phyloP scores from a whole-genome alignment of 2,888 invertebrate species.

The Seira ritae region DNA sequence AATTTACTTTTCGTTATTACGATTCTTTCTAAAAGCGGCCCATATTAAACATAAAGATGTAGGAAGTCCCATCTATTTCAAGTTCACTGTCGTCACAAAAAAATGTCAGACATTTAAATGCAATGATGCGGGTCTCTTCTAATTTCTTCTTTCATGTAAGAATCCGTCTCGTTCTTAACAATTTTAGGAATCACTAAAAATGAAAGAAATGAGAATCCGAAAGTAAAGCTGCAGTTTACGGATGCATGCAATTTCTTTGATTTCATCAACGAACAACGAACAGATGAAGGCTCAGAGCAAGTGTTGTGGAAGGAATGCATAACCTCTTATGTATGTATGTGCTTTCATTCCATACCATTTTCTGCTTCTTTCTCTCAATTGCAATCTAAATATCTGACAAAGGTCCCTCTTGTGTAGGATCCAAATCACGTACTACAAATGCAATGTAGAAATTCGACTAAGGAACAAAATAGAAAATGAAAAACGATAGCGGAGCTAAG shows the following conservation, averaged over 20 bases:
- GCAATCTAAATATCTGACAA: constrained; percentile 40
- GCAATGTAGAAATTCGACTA: no score
- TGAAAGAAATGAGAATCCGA: background rate
- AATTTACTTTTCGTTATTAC: no score
- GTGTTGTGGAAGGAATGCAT: constrained; percentile 54
- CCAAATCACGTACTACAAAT: constrained; percentile 31
- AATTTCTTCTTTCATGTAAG: constrained; percentile 4
- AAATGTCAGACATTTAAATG: no score
- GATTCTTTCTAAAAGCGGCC: no score
- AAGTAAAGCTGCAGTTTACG: background rate
- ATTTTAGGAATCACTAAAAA: background rate
- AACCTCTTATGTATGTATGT: constrained; percentile 30
- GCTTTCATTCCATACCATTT: background rate
- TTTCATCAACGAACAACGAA: constrained; percentile 41
- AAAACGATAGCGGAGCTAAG: constrained; percentile 22
- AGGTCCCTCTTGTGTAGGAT: background rate
- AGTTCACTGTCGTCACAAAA: no score
- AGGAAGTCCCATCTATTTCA: no score
- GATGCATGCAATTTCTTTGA: constrained; percentile 19
- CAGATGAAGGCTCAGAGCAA: constrained; percentile 30
- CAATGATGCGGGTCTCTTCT: constrained; percentile 47
- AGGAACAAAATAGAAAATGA: constrained; percentile 40
- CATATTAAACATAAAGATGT: no score
- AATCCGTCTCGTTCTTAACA: background rate
- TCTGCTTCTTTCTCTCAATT: constrained; percentile 26